Conservation (phyloP, 2,113 vertebrate genomes). For the Rostratula benghalensis region DNA sequence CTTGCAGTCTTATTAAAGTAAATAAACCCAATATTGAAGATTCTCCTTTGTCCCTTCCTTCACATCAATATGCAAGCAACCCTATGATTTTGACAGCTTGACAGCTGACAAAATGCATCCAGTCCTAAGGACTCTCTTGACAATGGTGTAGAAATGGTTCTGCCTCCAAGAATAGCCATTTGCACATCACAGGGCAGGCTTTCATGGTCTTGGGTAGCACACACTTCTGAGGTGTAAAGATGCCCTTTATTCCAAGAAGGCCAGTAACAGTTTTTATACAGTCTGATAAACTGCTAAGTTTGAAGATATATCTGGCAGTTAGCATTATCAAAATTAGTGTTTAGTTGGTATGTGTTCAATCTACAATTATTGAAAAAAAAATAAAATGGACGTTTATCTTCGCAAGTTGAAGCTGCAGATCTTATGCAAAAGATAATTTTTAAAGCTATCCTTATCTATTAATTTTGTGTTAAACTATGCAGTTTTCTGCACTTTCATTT, state of each 20-base stretch:
- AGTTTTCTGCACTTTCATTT: slow-evolving; percentile 66
- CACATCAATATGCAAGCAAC: neutral
- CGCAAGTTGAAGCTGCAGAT: neutral
- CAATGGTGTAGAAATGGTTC: neutral
- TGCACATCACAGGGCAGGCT: neutral
- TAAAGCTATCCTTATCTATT: slow-evolving; percentile 33
- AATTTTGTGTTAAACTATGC: slow-evolving; percentile 57
- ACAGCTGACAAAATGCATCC: neutral
- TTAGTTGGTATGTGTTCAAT: neutral
- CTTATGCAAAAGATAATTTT: slow-evolving; percentile 21
- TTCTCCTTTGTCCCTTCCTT: neutral
- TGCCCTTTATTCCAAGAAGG: neutral
- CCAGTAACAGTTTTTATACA: neutral
- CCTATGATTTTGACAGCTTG: neutral
- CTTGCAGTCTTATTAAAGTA: neutral
- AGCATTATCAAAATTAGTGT: neutral
- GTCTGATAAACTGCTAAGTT: neutral
- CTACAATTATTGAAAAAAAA: neutral
- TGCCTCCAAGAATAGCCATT: neutral
- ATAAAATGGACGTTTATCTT: neutral
- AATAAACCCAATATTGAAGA: neutral
- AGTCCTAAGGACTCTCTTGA: neutral
- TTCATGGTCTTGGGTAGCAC: neutral
- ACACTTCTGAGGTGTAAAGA: neutral
- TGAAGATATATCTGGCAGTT: neutral